Percentiles rank a stretch among this genome's conserved stretches.
Evolutionary conservation across 2,888 invertebrate genomes (phyloP).

Genomic region (Amphiduros pacificus): DNA sequence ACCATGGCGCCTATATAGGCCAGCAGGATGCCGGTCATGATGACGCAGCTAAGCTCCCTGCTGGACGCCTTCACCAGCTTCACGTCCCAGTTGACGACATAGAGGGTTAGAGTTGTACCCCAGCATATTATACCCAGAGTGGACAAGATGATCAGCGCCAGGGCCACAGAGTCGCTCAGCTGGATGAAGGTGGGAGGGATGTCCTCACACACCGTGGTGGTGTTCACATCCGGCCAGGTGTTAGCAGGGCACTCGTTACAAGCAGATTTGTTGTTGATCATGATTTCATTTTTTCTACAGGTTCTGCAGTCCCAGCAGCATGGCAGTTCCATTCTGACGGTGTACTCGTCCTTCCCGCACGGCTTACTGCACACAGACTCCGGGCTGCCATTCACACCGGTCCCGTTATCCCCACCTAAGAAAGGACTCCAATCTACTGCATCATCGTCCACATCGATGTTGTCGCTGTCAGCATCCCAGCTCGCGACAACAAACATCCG

Average conservation of each 20-base stretch:
- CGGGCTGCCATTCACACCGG: neutral
- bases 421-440: neutral
- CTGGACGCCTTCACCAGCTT: slow-evolving; percentile 27
- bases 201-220: slow-evolving; percentile 4
- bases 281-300: slow-evolving; percentile 26
- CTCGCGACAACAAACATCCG: neutral
- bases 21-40: slow-evolving; percentile 21
- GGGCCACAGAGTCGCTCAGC: neutral
- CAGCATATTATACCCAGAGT: slow-evolving; percentile 10
- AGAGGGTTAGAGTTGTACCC: slow-evolving; percentile 5
- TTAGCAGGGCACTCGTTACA: slow-evolving; percentile 26
- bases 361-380: slow-evolving; percentile 29
- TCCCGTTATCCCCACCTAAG: neutral
- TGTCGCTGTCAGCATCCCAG: too few species aligned
- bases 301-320: slow-evolving; percentile 29
- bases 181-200: slow-evolving; percentile 18
- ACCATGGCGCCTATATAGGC: slow-evolving; percentile 5
- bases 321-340: slow-evolving; percentile 3
- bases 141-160: slow-evolving; percentile 10
- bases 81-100: slow-evolving; percentile 4
- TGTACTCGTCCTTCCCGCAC: slow-evolving; percentile 20
- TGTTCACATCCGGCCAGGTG: slow-evolving; percentile 23
- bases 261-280: slow-evolving; percentile 17
- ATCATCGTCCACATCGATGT: neutral
- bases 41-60: slow-evolving; percentile 20